Evolutionary conservation across 2,113 vertebrate species (phyloP), one percentile per base, ranked within the genome.

Genomic region (Mohoua ochrocephala): DNA sequence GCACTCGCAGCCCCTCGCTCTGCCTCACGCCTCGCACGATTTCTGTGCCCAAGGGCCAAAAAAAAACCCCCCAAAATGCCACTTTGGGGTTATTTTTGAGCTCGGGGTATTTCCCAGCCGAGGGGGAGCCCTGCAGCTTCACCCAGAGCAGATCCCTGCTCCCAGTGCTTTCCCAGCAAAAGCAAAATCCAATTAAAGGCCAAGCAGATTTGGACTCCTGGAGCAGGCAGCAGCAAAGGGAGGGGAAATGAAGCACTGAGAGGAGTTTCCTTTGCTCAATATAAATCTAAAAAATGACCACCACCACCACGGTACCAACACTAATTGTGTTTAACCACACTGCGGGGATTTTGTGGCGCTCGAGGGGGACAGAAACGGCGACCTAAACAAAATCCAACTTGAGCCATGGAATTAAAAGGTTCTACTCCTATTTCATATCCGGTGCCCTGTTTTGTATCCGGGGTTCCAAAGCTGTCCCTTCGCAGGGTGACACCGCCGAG

Each of bases 31-130:
- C 28, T 15, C 54, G 18, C 22, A 9, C 3, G 1, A 16, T 1
- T 15, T 0, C 52, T 1, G 0, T 7, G 39, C 28, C 30, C 5
- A 78, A 57, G 8, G 35, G 26, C 11, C 37, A n/a, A 27, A 59
- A 60, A 21, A 2, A 17, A 1, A 23, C 3, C 10, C 3, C 10
- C 3, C 2, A 9, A 57, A 45, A 49, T 0, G 1, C 4, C 30
- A 13, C 4, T 17, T 2, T 3, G 3, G 3, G 45, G 44, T 19
- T 22, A 3, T 28, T 77, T 42, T 13, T 44, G 30, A 86, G n/a
- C 11, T 50, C 14, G 26, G 31, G 33, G 50, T 28, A 3, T 30
- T 31, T 60, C 35, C 35, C 6, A 50, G 42, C 31, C 14, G 15
- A 61, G 5, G 31, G 35, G 5, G 41, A 42, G 35, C n/a, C 27